Conservation (phyloP, 2,888 invertebrate genomes). For the Aspidapion aeneum region DNA sequence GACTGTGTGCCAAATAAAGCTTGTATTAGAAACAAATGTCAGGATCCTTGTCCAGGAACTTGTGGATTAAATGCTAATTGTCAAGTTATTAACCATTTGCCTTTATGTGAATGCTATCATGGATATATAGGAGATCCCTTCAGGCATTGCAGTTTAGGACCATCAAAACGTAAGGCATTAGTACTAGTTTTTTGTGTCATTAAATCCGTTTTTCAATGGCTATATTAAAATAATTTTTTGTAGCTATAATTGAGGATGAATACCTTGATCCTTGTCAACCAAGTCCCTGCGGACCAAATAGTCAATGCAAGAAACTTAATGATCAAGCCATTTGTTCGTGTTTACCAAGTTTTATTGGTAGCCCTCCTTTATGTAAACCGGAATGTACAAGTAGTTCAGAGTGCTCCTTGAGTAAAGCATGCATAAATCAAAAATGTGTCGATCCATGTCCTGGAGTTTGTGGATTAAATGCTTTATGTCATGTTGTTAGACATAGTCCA, state of each 20-base stretch:
- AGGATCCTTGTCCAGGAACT: constrained; percentile 69
- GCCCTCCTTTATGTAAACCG: constrained; percentile 75
- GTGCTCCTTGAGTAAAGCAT: constrained; percentile 68
- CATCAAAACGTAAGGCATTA: constrained; percentile 30
- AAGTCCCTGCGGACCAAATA: constrained; percentile 71
- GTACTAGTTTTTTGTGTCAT: no score
- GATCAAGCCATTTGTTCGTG: constrained; percentile 74
- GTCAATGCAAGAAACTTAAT: constrained; percentile 67
- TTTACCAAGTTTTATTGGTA: constrained; percentile 66
- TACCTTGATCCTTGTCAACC: constrained; percentile 45
- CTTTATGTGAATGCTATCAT: constrained; percentile 65
- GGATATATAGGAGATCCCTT: constrained; percentile 59
- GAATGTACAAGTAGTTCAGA: constrained; percentile 77
- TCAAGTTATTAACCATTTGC: constrained; percentile 73
- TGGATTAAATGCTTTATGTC: constrained; percentile 65
- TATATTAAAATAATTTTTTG: constrained; percentile 8
- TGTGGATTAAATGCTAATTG: constrained; percentile 71
- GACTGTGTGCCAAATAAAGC: constrained; percentile 71
- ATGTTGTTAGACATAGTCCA: constrained; percentile 74
- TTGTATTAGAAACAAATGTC: constrained; percentile 67
- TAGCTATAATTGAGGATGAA: constrained; percentile 21
- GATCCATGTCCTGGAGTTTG: constrained; percentile 75
- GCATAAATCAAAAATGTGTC: constrained; percentile 71
- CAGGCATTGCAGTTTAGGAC: constrained; percentile 40
- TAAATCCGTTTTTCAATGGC: background rate